A percentile compares a stretch with the other conserved stretches of the same genome.
These are phyloP conservation scores for Mesorhabditis belari DNA, from an alignment of 2,888 invertebrate genomes.

Conservation along the genomic window DNA sequence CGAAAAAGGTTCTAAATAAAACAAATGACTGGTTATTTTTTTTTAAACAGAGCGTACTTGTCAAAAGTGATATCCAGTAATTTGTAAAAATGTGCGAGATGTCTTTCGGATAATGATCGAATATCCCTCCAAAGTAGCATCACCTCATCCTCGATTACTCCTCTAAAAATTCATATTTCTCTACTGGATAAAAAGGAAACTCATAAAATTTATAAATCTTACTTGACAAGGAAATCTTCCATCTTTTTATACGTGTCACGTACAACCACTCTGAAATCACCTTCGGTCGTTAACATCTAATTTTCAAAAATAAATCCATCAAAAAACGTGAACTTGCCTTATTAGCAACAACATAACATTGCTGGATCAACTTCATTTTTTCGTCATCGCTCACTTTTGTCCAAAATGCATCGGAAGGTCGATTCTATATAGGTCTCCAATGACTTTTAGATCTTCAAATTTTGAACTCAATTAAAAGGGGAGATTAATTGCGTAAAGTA, in stretches of 20 bases:
- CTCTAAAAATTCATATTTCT: too few species aligned
- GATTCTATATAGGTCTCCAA: conserved; percentile 2
- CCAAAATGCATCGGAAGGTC: conserved; percentile 35
- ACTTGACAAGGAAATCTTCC: conserved; percentile 23
- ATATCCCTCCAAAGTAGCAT: conserved; percentile 40
- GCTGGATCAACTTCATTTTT: conserved; percentile 29
- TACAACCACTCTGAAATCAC: conserved; percentile 23
- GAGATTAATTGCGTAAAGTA: too few species aligned
- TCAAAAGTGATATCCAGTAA: conserved; percentile 37
- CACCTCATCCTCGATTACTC: conserved; percentile 5
- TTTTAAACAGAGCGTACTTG: conserved; percentile 5
- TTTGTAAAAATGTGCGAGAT: conserved; percentile 39
- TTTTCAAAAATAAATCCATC: neutral
- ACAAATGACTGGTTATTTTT: neutral
- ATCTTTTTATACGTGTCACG: conserved; percentile 24
- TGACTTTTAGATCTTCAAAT: too few species aligned
- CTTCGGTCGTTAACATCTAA: conserved; percentile 20
- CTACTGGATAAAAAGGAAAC: too few species aligned
- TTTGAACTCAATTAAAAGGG: too few species aligned
- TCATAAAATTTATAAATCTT: too few species aligned
- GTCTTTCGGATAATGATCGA: conserved; percentile 22
- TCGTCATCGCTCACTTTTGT: conserved; percentile 23
- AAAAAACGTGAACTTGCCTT: too few species aligned
- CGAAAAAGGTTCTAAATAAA: conserved; percentile 31
- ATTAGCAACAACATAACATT: conserved; percentile 44